Evolutionary conservation across 1,140 invertebrate species (phyloP).

Genomic region (Apis mellifera): DNA sequence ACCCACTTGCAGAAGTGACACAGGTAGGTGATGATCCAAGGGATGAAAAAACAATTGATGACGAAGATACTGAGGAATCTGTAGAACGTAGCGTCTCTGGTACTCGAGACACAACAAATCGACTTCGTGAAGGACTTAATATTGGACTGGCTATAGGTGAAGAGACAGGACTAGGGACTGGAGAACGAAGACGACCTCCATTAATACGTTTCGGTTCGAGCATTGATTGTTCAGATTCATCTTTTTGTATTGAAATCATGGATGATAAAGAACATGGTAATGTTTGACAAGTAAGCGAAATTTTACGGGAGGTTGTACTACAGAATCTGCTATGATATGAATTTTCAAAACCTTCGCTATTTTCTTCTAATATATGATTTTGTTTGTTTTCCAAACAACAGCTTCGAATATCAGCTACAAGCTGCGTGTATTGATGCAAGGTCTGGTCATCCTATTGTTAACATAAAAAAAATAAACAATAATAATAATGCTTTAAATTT

Average conservation of each 20-base stretch:
- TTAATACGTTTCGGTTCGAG: slow-evolving; percentile 81
- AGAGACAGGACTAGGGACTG: slow-evolving; percentile 86
- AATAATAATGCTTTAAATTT: not conserved
- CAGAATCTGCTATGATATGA: slow-evolving; percentile 75
- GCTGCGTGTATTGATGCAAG: slow-evolving; percentile 78
- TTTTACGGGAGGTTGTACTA: slow-evolving; percentile 84
- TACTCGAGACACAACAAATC: slow-evolving; percentile 84
- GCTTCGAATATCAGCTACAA: slow-evolving; percentile 81
- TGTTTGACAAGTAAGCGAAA: slow-evolving; percentile 84
- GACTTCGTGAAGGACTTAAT: slow-evolving; percentile 82
- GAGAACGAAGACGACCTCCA: slow-evolving; percentile 84
- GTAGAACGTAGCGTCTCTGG: slow-evolving; percentile 77
- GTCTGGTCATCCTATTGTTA: slow-evolving; percentile 44
- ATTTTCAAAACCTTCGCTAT: slow-evolving; percentile 73
- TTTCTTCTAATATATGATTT: slow-evolving; percentile 70
- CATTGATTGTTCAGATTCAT: slow-evolving; percentile 62
- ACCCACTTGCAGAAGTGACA: slow-evolving; percentile 60
- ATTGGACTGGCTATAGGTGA: slow-evolving; percentile 86
- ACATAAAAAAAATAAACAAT: not conserved
- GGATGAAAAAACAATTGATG: slow-evolving; percentile 65
- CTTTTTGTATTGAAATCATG: slow-evolving; percentile 63
- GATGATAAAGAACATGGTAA: slow-evolving; percentile 73
- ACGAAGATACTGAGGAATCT: slow-evolving; percentile 69
- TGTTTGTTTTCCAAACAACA: slow-evolving; percentile 82
- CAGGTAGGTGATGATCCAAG: slow-evolving; percentile 62